Evolutionary conservation across 2,888 invertebrate genomes (phyloP).

Genomic region (Ochropleura leucogaster): DNA sequence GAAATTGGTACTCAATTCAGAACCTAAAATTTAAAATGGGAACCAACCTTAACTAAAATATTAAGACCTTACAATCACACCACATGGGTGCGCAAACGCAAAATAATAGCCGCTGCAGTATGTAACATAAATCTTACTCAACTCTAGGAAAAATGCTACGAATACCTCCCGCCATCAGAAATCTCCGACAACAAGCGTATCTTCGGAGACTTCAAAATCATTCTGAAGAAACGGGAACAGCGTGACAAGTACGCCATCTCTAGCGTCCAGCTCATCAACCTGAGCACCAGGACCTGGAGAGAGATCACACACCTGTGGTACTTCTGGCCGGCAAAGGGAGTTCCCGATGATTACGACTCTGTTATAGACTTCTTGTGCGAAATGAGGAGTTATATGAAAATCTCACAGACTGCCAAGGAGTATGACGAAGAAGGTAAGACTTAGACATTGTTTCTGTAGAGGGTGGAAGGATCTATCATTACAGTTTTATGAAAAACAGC

Average conservation of each 20-base stretch:
- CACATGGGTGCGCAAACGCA: not conserved
- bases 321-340: conserved; percentile 97
- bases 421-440: conserved; percentile 87
- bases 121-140: not conserved
- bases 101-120: not conserved
- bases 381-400: conserved; percentile 92
- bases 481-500: too few relatives aligned
- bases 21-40: not conserved
- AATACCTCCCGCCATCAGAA: conserved; percentile 97
- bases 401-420: conserved; percentile 88
- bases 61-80: not conserved
- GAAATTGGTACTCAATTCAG: not conserved
- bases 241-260: conserved; percentile 97
- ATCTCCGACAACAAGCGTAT: conserved; percentile 96
- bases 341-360: conserved; percentile 95
- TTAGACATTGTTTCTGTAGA: not conserved
- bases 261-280: conserved; percentile 95
- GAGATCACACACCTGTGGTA: conserved; percentile 98
- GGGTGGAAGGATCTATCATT: too few relatives aligned
- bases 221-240: conserved; percentile 96
- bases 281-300: conserved; percentile 95
- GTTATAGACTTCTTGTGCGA: conserved; percentile 97
- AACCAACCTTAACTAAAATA: not conserved
- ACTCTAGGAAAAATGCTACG: conserved; percentile 95
- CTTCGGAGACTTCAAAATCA: conserved; percentile 97